Conservation (phyloP, 2,888 invertebrate species). For the Ceriagrion tenellum region DNA sequence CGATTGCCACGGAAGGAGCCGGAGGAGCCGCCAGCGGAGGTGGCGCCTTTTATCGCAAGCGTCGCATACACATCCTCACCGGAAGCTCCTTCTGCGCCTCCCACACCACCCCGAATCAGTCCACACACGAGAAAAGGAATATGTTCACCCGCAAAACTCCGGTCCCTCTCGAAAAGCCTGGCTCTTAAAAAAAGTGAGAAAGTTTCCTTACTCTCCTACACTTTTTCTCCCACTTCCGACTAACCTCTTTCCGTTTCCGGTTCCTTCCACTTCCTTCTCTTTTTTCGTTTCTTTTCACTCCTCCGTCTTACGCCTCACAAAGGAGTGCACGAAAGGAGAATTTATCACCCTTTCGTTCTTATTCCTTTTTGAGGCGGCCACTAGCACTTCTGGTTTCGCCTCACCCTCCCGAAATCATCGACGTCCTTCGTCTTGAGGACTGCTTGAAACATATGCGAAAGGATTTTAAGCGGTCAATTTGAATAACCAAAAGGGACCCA, state of each 20-base stretch:
- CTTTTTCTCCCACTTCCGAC: background rate
- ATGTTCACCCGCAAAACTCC: background rate
- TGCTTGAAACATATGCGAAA: background rate
- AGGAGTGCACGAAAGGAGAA: background rate
- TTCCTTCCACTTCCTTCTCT: background rate
- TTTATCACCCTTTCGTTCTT: background rate
- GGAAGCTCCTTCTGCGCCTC: background rate
- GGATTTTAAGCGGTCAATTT: background rate
- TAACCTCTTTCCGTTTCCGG: background rate
- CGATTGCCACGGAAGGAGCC: background rate
- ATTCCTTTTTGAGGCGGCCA: background rate
- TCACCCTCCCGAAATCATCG: background rate
- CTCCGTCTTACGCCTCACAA: background rate
- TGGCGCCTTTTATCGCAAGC: background rate
- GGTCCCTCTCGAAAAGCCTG: background rate
- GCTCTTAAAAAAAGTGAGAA: background rate
- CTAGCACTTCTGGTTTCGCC: background rate
- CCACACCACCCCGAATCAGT: background rate
- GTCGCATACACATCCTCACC: background rate
- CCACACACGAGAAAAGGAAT: background rate
- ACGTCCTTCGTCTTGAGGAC: background rate
- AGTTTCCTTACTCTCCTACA: background rate
- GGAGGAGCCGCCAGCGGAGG: background rate
- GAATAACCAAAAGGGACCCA: background rate
- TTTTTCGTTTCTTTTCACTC: background rate